Conservation (phyloP, 2,113 vertebrate species). For the Dicentrarchus labrax region DNA sequence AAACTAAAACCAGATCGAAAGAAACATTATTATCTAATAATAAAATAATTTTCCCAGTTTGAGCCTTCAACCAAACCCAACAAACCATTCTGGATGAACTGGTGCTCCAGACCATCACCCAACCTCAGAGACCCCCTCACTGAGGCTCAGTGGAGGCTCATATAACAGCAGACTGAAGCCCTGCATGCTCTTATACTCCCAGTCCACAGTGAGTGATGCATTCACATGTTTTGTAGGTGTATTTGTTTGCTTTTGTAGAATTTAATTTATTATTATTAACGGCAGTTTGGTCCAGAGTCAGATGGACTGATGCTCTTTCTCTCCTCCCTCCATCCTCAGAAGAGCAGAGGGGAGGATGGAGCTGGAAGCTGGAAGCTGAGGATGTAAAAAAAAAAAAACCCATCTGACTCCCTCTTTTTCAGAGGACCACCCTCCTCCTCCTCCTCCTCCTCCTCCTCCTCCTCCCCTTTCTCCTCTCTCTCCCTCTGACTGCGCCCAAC, state of each 20-base stretch:
- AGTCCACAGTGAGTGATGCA: too few species aligned
- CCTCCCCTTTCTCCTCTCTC: conserved; percentile 62
- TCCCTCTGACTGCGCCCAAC: conserved; percentile 73
- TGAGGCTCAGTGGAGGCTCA: too few species aligned
- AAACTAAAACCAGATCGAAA: background rate
- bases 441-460: conserved; percentile 61
- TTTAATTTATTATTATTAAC: too few species aligned
- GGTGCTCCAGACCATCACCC: too few species aligned
- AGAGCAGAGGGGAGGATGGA: conserved; percentile 52
- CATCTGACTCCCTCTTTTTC: conserved; percentile 62
- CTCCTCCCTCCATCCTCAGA: conserved; percentile 73
- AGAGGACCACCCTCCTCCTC: conserved; percentile 62
- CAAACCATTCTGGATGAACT: too few species aligned
- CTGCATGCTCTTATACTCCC: too few species aligned
- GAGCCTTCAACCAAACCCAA: too few species aligned
- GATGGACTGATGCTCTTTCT: conserved; percentile 35
- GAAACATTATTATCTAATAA: background rate
- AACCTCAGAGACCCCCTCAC: too few species aligned
- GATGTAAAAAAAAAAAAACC: conserved; percentile 56
- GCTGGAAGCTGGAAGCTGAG: conserved; percentile 65
- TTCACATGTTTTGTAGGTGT: too few species aligned
- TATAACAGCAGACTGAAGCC: too few species aligned
- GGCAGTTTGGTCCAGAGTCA: conserved; percentile 8
- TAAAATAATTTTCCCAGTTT: too few species aligned
- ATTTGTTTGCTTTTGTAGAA: too few species aligned